Base-by-base conservation (phyloP, 2,113 vertebrate genomes). In the Campylomormyrus numenius region DNA sequence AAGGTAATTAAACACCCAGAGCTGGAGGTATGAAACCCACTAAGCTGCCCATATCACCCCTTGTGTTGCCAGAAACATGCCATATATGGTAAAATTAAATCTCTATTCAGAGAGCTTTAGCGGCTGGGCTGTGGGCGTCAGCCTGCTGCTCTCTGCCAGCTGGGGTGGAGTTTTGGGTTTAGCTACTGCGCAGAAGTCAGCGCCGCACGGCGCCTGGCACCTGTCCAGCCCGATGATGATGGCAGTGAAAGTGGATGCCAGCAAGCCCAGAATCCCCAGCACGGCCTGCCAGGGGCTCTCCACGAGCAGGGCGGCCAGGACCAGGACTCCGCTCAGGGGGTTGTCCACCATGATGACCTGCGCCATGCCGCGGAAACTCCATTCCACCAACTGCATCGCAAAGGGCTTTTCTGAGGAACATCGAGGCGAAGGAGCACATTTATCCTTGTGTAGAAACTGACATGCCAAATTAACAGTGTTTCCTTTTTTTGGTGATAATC, bases 271-370 rank as follows among this genome's bases (percentile, higher is more conserved):
- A 7, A 93, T 93, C 88, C 95, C 95, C 90, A 96, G 92, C 86
- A 96, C 91, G 77, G 92, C 90, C 89, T 95, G 94, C 95, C 95
- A 96, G 90, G 94, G 95, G 91, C 94, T 96, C 24, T 91, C 90
- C 94, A 95, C 93, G 91, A 50, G 91, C 90, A 96, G 90, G 1
- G 95, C 94, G 6, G 88, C 87, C 91, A 96, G 89, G 89, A 96
- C 95, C 91, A 96, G 91, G 87, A 90, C 94, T 4, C 96, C 96
- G 66, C 95, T 95, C 91, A 96, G 88, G 0, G 96, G 95, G 92
- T 96, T 96, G 92, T 96, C 96, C 83, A 94, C 94, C 88, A 96
- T 91, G 89, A 94, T 96, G 90, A 96, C 95, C 84, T 93, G 91
- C 77, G 93, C 24, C 90, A 96, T 94, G 42, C 94, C 95, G 70